Percentiles rank a stretch among this genome's conserved stretches.
Conservation (phyloP, 2,797 vertebrate species). For the Diplodus sargus region DNA sequence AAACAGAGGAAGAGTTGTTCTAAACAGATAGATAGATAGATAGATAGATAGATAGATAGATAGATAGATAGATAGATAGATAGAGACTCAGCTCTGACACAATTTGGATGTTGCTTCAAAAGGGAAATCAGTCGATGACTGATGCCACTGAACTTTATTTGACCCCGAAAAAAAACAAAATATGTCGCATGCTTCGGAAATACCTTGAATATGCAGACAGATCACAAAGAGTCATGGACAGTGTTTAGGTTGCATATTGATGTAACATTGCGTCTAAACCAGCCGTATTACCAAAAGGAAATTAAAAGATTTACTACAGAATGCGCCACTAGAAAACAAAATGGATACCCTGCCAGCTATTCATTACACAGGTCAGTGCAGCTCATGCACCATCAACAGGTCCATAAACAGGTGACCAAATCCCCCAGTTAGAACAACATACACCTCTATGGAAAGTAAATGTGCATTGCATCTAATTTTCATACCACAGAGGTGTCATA, state of each 20-base stretch:
- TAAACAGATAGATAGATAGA: not conserved
- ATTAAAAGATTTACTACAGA: constrained; percentile 14
- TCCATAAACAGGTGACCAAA: constrained; percentile 63
- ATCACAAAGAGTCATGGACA: not conserved
- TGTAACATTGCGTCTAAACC: not conserved
- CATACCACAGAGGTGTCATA: constrained; percentile 74
- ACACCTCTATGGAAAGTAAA: constrained; percentile 65
- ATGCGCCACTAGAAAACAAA: constrained; percentile 35
- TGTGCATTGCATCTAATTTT: constrained; percentile 62
- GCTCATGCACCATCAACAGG: constrained; percentile 47
- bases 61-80: not conserved
- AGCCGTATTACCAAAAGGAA: constrained; percentile 5
- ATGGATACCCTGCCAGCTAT: constrained; percentile 22
- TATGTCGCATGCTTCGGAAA: not conserved
- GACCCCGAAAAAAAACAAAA: not conserved
- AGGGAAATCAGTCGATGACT: constrained; percentile 8
- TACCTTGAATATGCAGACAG: constrained; percentile 8
- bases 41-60: constrained; percentile 33
- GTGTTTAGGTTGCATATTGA: not conserved
- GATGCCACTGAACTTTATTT: constrained; percentile 4
- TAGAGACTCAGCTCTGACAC: not conserved
- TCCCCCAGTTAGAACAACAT: constrained; percentile 56
- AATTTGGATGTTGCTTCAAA: not conserved
- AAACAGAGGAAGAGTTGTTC: constrained; percentile 35
- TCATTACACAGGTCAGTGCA: constrained; percentile 33